A percentile compares a stretch with the other conserved stretches of the same genome.
These are phyloP conservation scores for human DNA, from an alignment of 2,113 vertebrate genomes.

Conservation along the genomic window GRCh38 chr3:550501-551000, in stretches of 20 bases:
- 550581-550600: neutral
- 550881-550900: neutral
- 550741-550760: constrained; percentile 58
- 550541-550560: neutral
- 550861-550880: neutral
- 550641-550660: constrained; percentile 60
- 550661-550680: constrained; percentile 65
- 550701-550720: constrained; percentile 6
- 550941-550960: neutral
- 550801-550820: neutral
- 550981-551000: neutral
- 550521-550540: neutral
- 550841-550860: neutral
- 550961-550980: neutral
- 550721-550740: constrained; percentile 50
- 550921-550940: neutral
- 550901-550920: neutral
- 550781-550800: constrained; percentile 56
- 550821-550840: neutral
- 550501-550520: neutral
- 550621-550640: neutral
- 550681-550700: constrained; percentile 71
- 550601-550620: neutral
- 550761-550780: constrained; percentile 57
- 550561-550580: neutral